A percentile compares a stretch with the other conserved stretches of the same genome.
Conservation (phyloP, 2,113 vertebrate species). For the Clarias magur region DNA sequence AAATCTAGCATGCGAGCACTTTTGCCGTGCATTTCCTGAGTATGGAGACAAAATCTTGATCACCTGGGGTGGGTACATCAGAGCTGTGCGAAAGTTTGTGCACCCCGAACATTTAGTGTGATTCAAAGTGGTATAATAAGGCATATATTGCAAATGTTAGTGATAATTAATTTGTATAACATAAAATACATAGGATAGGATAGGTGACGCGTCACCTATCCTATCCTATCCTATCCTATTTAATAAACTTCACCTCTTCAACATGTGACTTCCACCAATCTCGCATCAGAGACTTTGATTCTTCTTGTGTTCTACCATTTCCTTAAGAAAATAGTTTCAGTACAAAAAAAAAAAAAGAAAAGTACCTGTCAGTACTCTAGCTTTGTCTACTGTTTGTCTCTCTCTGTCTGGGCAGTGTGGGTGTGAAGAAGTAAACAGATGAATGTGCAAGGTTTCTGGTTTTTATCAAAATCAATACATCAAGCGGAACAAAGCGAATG, state of each 20-base stretch:
- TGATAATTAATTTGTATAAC: not conserved
- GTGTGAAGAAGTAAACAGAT: not conserved
- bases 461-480: constrained; percentile 26
- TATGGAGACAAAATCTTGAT: not conserved
- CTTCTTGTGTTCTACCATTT: not conserved
- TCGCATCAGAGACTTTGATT: not conserved
- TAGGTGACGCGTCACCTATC: not conserved
- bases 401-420: not conserved
- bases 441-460: not conserved
- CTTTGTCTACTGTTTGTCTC: not conserved
- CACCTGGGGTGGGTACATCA: not conserved
- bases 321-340: not conserved
- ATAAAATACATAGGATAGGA: not conserved
- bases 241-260: not conserved
- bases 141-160: not conserved
- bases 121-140: not conserved
- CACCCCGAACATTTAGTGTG: not conserved
- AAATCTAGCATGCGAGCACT: not conserved
- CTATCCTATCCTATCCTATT: too few relatives aligned
- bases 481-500: not conserved
- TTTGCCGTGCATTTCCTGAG: not conserved
- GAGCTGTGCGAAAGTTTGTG: not conserved
- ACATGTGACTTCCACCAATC: not conserved
- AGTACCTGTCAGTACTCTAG: not conserved
- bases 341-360: not conserved